Conservation (phyloP, 1,140 invertebrate genomes). For the Lucilia cuprina region DNA sequence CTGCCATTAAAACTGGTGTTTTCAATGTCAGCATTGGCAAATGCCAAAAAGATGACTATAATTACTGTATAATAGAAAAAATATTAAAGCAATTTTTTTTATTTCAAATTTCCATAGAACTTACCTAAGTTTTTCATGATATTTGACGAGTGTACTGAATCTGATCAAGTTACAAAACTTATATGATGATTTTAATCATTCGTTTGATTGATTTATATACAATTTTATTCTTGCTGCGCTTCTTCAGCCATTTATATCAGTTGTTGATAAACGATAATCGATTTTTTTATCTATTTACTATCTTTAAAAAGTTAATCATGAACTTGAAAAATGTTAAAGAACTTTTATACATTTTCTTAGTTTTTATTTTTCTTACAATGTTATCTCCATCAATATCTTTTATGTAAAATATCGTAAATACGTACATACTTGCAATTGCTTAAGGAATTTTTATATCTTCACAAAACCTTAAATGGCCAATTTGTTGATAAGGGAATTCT, state of each 20-base stretch:
- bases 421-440: background rate
- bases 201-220: background rate
- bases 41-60: background rate
- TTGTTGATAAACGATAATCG: background rate
- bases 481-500: background rate
- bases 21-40: background rate
- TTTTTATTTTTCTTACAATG: background rate
- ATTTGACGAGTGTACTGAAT: background rate
- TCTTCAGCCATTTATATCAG: background rate
- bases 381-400: background rate
- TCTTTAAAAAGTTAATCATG: background rate
- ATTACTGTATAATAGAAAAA: background rate
- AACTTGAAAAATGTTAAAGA: slow-evolving; percentile 8
- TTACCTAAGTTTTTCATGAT: background rate
- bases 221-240: background rate
- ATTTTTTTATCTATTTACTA: background rate
- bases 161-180: background rate
- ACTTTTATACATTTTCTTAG: background rate
- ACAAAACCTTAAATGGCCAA: background rate
- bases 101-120: background rate
- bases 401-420: background rate
- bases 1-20: slow-evolving; percentile 10
- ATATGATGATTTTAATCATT: background rate
- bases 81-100: background rate
- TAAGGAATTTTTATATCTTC: background rate